Conservation (phyloP, 1,140 invertebrate species). For the Apolygus lucorum region DNA sequence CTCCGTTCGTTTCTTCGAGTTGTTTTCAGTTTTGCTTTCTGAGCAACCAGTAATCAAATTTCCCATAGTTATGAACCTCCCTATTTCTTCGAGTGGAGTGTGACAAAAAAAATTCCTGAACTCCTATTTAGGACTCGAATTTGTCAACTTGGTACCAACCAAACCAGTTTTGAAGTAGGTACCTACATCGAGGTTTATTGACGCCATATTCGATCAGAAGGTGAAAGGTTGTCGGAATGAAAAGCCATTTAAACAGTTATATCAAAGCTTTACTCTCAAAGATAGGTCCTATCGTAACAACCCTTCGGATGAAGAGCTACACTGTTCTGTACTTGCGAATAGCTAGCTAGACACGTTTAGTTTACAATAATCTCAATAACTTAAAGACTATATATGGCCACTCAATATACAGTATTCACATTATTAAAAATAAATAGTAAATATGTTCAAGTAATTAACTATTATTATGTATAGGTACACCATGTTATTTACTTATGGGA, state of each 20-base stretch:
- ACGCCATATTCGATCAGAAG: too few species aligned
- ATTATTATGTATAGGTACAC: not conserved
- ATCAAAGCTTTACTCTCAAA: constrained; percentile 16
- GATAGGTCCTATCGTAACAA: constrained; percentile 10
- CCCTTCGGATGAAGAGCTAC: not conserved
- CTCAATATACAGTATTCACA: constrained; percentile 10
- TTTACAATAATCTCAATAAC: not conserved
- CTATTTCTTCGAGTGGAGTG: not conserved
- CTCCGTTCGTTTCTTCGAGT: too few species aligned
- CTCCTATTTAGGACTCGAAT: not conserved
- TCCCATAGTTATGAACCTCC: not conserved
- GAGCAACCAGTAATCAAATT: too few species aligned
- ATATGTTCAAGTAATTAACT: constrained; percentile 3
- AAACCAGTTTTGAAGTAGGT: not conserved
- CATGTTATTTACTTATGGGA: not conserved
- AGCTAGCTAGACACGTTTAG: not conserved
- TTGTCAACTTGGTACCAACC: not conserved
- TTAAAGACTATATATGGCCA: constrained; percentile 5
- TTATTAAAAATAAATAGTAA: not conserved
- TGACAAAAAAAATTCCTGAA: not conserved
- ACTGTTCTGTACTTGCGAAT: not conserved
- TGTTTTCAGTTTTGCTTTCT: too few species aligned
- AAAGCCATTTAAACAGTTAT: constrained; percentile 1
- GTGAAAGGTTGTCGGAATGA: not conserved
- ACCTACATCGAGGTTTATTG: too few species aligned